Evolutionary conservation across 2,113 vertebrate species (phyloP), one percentile per base, ranked within the genome.

Genomic region (Nyctereutes procyonoides): DNA sequence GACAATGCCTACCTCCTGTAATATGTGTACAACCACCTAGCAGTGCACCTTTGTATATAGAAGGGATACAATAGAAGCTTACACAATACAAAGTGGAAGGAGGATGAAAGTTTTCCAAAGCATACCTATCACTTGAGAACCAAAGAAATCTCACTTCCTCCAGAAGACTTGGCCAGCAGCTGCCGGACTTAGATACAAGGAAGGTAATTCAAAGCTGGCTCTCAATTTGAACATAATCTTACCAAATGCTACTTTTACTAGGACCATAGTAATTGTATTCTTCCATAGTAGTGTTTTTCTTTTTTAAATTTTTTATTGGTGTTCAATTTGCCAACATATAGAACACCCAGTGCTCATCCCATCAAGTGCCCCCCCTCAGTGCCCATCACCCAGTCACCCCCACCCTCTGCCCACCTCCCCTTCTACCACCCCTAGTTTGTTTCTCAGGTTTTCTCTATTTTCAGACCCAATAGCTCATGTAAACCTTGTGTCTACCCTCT

Each of bases 401-500:
- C 6, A 43, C 43, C 43, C 43, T 43, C 43, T 43, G 43, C 43
- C 43, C 43, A 43, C 43, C 43, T 43, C 43, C 43, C 7, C 43
- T 43, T 43, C 43, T 1, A 43, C 43, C 43, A 43, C 43, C 43
- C 43, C 43, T 43, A 43, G 43, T 43, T 43, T 7, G 5, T 69
- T 74, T 93, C 32, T 67, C 56, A 15, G 58, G 58, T 82, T 79
- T 79, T 84, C n/a, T 87, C 2, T 93, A 97, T 90, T 97, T 93
- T 13, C 9, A 51, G 9, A 5, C 2, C 14, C 5, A 11, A 2
- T 22, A 30, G 24, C 65, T 93, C 96, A 98, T 97, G 95, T 90
- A 92, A 98, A 97, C 96, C 71, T 97, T 98, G 96, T 67, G 94
- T 56, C 53, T 55, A 81, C 86, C 95, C 97, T 97, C 97, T 48